Evolutionary conservation across 2,113 vertebrate genomes (phyloP).

Genomic region (Lethenteron reissneri): DNA sequence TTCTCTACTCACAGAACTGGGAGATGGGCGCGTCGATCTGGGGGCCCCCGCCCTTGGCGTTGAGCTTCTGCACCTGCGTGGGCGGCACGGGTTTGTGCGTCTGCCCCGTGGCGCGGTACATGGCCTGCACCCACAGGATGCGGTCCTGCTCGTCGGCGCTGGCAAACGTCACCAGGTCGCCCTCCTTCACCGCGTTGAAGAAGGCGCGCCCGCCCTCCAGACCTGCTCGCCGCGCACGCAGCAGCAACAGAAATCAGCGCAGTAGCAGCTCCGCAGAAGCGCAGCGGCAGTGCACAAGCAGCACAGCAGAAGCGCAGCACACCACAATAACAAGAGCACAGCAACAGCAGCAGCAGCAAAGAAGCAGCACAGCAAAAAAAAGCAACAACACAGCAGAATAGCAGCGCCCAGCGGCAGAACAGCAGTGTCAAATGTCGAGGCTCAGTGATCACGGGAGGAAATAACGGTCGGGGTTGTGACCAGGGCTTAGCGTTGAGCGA

Average conservation of each 20-base stretch:
- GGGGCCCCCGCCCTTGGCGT: constrained; percentile 36
- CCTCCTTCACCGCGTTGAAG: constrained; percentile 82
- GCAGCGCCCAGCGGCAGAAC: too few relatives aligned
- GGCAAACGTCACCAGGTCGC: constrained; percentile 67
- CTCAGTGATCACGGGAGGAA: too few relatives aligned
- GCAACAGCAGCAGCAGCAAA: too few relatives aligned
- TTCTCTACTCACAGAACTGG: constrained; percentile 41
- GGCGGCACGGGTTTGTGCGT: constrained; percentile 71
- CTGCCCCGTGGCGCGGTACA: constrained; percentile 87
- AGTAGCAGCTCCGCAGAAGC: too few relatives aligned
- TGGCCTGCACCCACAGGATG: constrained; percentile 74
- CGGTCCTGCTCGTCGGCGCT: constrained; percentile 77
- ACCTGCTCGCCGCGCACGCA: constrained; percentile 27
- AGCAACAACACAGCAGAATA: too few relatives aligned
- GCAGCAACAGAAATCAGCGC: not conserved
- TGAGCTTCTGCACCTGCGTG: constrained; percentile 40
- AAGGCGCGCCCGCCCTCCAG: constrained; percentile 65
- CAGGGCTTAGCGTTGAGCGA: too few relatives aligned
- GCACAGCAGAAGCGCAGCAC: too few relatives aligned
- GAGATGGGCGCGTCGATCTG: constrained; percentile 23
- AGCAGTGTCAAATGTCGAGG: too few relatives aligned
- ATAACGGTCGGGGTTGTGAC: too few relatives aligned
- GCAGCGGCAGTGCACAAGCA: too few relatives aligned
- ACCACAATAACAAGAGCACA: too few relatives aligned
- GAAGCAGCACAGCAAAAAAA: too few relatives aligned